Evolutionary conservation across 2,797 vertebrate species (phyloP).

Genomic region (Karalla daura): DNA sequence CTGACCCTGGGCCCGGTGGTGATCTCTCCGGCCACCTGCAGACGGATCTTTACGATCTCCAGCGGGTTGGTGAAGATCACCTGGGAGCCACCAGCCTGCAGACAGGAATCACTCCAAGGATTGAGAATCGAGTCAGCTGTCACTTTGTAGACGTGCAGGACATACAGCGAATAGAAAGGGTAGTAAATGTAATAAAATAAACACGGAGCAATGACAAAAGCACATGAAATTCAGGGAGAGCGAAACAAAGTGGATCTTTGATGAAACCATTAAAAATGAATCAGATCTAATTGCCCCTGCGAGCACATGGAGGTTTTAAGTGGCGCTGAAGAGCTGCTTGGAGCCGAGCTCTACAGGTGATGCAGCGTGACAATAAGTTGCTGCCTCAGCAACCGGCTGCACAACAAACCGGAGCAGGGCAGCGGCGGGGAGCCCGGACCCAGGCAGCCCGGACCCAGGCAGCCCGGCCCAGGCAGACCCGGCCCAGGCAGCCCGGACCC

Average conservation of each 20-base stretch:
- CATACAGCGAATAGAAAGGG: too few relatives aligned
- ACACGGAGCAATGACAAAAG: too few relatives aligned
- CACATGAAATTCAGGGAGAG: not conserved
- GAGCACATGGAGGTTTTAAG: too few relatives aligned
- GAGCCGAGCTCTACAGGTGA: constrained; percentile 8
- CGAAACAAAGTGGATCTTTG: not conserved
- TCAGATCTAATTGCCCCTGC: too few relatives aligned
- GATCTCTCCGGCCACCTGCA: constrained; percentile 93
- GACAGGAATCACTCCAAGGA: constrained; percentile 27
- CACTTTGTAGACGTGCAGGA: too few relatives aligned
- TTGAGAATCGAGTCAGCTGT: too few relatives aligned
- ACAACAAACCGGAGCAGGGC: constrained; percentile 57
- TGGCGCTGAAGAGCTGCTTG: not conserved
- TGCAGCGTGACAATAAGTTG: constrained; percentile 22
- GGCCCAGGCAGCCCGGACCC: too few relatives aligned
- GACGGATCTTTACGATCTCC: constrained; percentile 93
- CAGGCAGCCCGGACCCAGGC: too few relatives aligned
- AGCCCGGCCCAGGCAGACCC: too few relatives aligned
- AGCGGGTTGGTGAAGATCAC: constrained; percentile 94
- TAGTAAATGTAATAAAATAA: too few relatives aligned
- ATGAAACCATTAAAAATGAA: too few relatives aligned
- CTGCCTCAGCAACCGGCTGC: constrained; percentile 53
- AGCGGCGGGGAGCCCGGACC: constrained; percentile 13
- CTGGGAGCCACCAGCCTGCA: constrained; percentile 90
- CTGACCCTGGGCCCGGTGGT: constrained; percentile 91